Conservation (phyloP, 2,797 vertebrate species). For the Oophaga sylvatica region DNA sequence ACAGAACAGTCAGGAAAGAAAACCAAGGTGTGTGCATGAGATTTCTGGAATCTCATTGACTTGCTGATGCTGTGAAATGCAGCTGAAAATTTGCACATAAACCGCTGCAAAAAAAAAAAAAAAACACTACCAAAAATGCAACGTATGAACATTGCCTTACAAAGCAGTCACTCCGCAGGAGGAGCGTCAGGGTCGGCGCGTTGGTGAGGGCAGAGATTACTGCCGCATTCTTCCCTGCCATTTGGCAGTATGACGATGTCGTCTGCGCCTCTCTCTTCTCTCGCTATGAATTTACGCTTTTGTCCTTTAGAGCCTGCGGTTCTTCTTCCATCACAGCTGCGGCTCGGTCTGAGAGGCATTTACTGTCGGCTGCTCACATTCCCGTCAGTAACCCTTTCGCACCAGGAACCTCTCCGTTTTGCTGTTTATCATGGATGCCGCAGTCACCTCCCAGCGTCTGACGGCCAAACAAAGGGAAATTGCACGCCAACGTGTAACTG, state of each 20-base stretch:
- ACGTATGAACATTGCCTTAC: no score
- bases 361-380: background rate
- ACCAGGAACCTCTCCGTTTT: background rate
- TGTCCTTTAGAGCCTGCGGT: conserved; percentile 26
- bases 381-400: conserved; percentile 6
- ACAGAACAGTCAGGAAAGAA: no score
- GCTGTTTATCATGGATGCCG: background rate
- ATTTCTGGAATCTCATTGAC: no score
- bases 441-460: background rate
- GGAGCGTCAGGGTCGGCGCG: background rate
- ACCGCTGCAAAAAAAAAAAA: no score
- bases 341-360: background rate
- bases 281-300: conserved; percentile 2
- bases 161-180: background rate
- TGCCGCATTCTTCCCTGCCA: background rate
- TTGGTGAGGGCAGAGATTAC: conserved; percentile 5
- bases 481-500: no score
- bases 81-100: no score
- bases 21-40: no score
- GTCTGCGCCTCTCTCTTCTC: background rate
- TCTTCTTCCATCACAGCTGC: background rate
- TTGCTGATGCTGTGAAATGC: no score
- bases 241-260: background rate
- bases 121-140: no score
- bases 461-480: background rate